Percentiles rank a stretch among this genome's conserved stretches.
Evolutionary conservation across 1,140 invertebrate genomes (phyloP).

Genomic region (Brachionus manjavacas): DNA sequence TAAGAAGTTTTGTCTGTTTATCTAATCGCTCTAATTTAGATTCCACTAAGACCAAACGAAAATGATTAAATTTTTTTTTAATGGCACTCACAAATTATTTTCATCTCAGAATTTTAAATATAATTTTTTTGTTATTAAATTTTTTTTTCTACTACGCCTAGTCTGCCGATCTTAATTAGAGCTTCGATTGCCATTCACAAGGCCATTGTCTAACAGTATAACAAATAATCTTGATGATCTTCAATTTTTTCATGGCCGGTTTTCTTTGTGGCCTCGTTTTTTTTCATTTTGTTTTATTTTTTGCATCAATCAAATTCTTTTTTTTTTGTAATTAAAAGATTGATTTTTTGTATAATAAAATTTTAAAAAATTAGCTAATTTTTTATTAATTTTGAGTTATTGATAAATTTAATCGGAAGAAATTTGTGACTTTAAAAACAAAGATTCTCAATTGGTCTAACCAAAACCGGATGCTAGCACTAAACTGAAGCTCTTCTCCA

Average conservation of each 20-base stretch:
- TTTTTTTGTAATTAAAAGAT: not conserved
- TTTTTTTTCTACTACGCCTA: not conserved
- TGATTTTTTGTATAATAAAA: not conserved
- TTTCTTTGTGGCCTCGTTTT: not conserved
- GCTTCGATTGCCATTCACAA: not conserved
- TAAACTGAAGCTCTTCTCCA: too few relatives aligned
- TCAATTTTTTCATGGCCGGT: not conserved
- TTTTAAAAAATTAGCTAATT: too few relatives aligned
- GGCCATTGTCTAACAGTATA: not conserved
- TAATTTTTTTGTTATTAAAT: not conserved
- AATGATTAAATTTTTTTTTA: not conserved
- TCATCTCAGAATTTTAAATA: not conserved
- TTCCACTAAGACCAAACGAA: not conserved
- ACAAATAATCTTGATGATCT: not conserved
- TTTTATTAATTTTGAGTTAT: too few relatives aligned
- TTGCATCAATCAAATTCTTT: not conserved
- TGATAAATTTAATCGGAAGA: too few relatives aligned
- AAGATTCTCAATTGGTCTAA: too few relatives aligned
- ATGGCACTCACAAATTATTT: too few relatives aligned
- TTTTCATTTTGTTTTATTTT: not conserved
- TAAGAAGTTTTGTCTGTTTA: not conserved
- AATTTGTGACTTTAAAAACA: too few relatives aligned
- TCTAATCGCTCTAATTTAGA: not conserved
- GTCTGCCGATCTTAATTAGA: not conserved
- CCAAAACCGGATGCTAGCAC: too few relatives aligned